These are phyloP conservation scores for Cheilosia vernalis DNA, from an alignment of 2,888 invertebrate species.

Conservation along the genomic window DNA sequence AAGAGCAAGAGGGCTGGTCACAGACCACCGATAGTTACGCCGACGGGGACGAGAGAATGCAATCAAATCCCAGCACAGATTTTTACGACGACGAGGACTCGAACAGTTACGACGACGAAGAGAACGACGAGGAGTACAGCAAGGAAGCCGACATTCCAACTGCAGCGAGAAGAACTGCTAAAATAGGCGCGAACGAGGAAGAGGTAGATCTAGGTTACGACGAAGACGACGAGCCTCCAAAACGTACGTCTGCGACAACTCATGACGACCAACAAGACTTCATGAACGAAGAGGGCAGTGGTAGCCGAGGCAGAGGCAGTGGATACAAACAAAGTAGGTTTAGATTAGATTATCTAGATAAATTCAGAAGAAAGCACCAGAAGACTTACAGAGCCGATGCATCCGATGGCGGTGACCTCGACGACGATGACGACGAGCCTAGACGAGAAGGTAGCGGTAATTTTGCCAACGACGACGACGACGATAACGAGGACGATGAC, in stretches of 20 bases:
- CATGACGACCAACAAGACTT: constrained; percentile 79
- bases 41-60: constrained; percentile 78
- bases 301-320: constrained; percentile 75
- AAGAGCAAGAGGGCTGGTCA: constrained; percentile 52
- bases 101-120: constrained; percentile 75
- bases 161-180: constrained; percentile 44
- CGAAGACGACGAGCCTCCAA: constrained; percentile 81
- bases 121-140: constrained; percentile 71
- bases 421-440: constrained; percentile 72
- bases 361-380: constrained; percentile 77
- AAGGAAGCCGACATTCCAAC: constrained; percentile 45
- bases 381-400: constrained; percentile 77
- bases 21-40: constrained; percentile 67
- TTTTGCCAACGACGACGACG: constrained; percentile 77
- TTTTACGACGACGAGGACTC: constrained; percentile 80
- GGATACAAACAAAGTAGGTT: constrained; percentile 77
- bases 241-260: constrained; percentile 76
- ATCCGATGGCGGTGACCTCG: constrained; percentile 69
- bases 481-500: constrained; percentile 75
- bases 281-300: constrained; percentile 81
- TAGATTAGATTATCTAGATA: constrained; percentile 79
- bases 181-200: constrained; percentile 76
- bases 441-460: constrained; percentile 78
- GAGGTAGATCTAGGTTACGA: constrained; percentile 82
- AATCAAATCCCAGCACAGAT: constrained; percentile 79